phyloP scores from a whole-genome alignment of 2,888 invertebrate genomes.

The Odontothrips loti region DNA sequence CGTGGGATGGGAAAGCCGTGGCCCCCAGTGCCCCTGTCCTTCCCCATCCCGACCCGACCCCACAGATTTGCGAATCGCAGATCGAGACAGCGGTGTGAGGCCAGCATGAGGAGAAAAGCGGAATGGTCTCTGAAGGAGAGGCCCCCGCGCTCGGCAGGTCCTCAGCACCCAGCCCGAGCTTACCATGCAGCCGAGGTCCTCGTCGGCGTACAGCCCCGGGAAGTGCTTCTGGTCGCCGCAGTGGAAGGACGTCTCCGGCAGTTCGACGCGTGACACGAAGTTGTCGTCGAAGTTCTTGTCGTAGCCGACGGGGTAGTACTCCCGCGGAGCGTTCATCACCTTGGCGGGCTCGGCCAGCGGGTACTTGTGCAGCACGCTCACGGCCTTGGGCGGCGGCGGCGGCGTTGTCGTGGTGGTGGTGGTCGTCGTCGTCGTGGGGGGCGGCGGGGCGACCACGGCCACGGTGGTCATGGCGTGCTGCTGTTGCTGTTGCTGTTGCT shows the following conservation, averaged over 20 bases:
- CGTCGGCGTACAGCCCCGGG: conserved; percentile 83
- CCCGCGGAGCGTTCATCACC: conserved; percentile 86
- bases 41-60: too few relatives aligned
- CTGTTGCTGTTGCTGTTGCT: conserved; percentile 33
- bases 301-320: conserved; percentile 83
- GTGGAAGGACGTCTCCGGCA: conserved; percentile 77
- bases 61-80: too few relatives aligned
- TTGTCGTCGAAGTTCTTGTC: conserved; percentile 87
- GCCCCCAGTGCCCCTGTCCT: too few relatives aligned
- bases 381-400: conserved; percentile 43
- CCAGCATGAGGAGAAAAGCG: too few relatives aligned
- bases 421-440: conserved; percentile 46
- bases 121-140: too few relatives aligned
- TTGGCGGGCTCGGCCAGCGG: conserved; percentile 48
- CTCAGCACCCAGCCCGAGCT: too few relatives aligned
- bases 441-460: conserved; percentile 48
- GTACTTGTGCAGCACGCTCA: conserved; percentile 42
- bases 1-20: too few relatives aligned
- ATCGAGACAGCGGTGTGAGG: too few relatives aligned
- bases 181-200: conserved; percentile 86
- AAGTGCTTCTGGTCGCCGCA: conserved; percentile 88
- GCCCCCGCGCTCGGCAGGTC: too few relatives aligned
- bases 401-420: conserved; percentile 29
- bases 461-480: conserved; percentile 32
- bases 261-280: conserved; percentile 75